Conservation (phyloP, 2,797 vertebrate species). For the Sebastolobus altivelis region DNA sequence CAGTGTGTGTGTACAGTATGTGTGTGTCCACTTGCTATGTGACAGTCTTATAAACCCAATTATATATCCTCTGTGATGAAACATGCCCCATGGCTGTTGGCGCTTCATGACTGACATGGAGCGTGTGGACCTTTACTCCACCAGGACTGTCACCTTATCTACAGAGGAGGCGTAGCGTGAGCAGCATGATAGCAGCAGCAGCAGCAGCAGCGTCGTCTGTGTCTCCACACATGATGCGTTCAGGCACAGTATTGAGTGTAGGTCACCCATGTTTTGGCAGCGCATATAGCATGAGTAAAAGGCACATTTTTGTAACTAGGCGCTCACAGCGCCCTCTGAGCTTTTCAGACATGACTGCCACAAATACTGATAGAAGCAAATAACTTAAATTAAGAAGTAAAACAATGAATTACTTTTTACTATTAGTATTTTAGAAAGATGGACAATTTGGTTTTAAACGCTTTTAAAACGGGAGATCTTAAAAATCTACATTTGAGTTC, state of each 20-base stretch:
- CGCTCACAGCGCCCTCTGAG: too few species aligned
- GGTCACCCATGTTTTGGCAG: background rate
- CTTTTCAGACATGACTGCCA: too few species aligned
- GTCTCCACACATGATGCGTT: background rate
- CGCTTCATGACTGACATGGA: slow-evolving; percentile 42
- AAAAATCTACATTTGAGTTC: too few species aligned
- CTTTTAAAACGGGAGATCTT: too few species aligned
- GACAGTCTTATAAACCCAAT: slow-evolving; percentile 56
- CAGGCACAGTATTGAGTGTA: background rate
- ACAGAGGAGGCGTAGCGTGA: background rate
- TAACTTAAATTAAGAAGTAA: too few species aligned
- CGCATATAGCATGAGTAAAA: background rate
- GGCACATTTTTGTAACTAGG: too few species aligned
- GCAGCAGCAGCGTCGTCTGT: background rate
- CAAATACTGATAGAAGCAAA: too few species aligned
- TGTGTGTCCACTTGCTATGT: slow-evolving; percentile 19
- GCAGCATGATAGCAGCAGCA: background rate
- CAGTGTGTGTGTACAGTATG: background rate
- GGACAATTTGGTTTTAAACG: too few species aligned
- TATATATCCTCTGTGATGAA: slow-evolving; percentile 49
- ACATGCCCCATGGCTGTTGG: slow-evolving; percentile 40
- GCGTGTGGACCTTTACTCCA: slow-evolving; percentile 9
- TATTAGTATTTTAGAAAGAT: too few species aligned
- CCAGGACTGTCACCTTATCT: background rate
- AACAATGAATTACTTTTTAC: too few species aligned